These are phyloP conservation scores for Meriones psammophilus DNA, from an alignment of 2,797 vertebrate genomes.

Conservation along the genomic window DNA sequence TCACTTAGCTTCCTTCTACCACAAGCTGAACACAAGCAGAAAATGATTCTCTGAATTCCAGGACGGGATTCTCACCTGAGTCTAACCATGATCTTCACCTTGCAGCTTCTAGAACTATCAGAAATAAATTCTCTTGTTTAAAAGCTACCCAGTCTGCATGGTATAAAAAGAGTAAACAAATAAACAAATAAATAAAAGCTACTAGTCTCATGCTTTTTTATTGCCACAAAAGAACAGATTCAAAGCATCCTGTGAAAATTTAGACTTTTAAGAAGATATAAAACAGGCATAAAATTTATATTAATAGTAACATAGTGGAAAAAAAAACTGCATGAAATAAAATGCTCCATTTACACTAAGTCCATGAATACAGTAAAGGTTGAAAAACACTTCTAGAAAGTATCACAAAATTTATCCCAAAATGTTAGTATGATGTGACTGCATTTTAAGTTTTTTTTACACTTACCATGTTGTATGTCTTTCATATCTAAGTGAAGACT, in stretches of 20 bases:
- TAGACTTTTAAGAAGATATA: not conserved
- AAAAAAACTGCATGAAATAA: not conserved
- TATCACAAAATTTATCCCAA: not conserved
- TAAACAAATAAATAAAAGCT: not conserved
- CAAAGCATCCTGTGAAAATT: not conserved
- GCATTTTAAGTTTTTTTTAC: not conserved
- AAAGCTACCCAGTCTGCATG: not conserved
- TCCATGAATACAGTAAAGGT: not conserved
- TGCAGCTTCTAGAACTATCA: not conserved
- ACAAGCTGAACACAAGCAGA: not conserved
- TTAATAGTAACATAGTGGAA: not conserved
- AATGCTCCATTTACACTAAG: not conserved
- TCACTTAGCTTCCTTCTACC: not conserved
- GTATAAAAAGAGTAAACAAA: too few species aligned
- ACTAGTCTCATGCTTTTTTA: not conserved
- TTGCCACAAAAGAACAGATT: not conserved
- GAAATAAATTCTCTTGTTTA: not conserved
- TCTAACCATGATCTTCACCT: not conserved
- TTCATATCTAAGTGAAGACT: conserved; percentile 99
- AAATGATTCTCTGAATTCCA: not conserved
- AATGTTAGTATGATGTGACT: not conserved
- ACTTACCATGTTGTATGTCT: conserved; percentile 98
- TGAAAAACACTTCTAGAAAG: conserved; percentile 12
- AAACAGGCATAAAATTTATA: not conserved
- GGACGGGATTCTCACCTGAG: not conserved